These are phyloP conservation scores for Sebastes taczanowskii DNA, from an alignment of 2,797 vertebrate genomes.

Conservation along the genomic window DNA sequence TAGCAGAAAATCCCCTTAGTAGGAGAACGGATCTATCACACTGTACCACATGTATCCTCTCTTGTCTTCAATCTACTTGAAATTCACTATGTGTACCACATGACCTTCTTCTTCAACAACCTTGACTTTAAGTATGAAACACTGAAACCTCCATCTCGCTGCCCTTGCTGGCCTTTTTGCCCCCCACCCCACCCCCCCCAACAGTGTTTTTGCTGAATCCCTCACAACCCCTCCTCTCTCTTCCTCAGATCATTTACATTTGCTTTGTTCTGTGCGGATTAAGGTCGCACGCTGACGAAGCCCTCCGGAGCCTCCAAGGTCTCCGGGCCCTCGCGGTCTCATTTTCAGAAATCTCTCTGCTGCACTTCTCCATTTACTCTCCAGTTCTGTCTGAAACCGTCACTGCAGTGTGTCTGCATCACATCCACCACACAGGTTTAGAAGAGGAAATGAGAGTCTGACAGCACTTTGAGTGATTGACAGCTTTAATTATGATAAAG, in stretches of 20 bases:
- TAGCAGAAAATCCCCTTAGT: constrained; percentile 25
- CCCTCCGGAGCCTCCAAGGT: constrained; percentile 46
- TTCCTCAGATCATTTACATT: constrained; percentile 59
- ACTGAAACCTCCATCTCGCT: constrained; percentile 15
- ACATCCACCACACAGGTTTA: neutral
- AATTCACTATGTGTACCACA: constrained; percentile 19
- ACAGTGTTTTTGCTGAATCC: constrained; percentile 27
- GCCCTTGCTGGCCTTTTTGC: constrained; percentile 21
- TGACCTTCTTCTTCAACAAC: constrained; percentile 38
- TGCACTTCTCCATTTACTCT: constrained; percentile 45
- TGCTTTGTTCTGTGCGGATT: constrained; percentile 69
- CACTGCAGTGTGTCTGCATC: constrained; percentile 16
- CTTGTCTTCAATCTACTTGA: constrained; percentile 32
- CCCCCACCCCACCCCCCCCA: too few relatives aligned
- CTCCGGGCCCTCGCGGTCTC: constrained; percentile 28
- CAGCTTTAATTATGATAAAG: neutral
- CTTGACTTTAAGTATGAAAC: constrained; percentile 53
- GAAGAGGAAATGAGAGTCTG: constrained; percentile 41
- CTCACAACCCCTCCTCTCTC: constrained; percentile 24
- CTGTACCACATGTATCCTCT: constrained; percentile 6
- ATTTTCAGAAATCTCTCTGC: constrained; percentile 39
- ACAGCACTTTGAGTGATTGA: neutral
- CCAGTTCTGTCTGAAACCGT: constrained; percentile 9
- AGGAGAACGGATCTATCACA: constrained; percentile 10
- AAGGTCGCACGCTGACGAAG: constrained; percentile 59